Evolutionary conservation across 2,888 invertebrate genomes (phyloP).

Genomic region (Laspeyria flexula): DNA sequence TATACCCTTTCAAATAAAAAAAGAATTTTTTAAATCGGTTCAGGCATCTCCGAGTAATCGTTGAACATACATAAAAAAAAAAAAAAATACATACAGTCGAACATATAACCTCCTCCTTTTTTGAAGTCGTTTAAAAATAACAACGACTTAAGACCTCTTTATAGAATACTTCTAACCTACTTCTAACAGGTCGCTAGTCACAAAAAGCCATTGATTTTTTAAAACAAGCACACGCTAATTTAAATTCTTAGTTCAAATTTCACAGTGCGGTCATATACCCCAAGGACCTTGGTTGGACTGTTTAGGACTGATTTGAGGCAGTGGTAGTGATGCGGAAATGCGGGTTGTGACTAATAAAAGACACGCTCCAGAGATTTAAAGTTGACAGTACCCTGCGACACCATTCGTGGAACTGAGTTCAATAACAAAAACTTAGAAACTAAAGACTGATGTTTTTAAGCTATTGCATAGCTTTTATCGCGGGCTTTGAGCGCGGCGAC

Average conservation of each 20-base stretch:
- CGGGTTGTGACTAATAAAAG: constrained; percentile 52
- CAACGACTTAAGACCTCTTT: background rate
- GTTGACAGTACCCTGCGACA: constrained; percentile 11
- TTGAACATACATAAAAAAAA: no score
- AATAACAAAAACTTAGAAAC: background rate
- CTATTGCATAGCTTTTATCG: no score
- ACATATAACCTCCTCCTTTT: no score
- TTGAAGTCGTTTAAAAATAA: background rate
- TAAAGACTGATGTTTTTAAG: no score
- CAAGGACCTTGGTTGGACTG: constrained; percentile 40
- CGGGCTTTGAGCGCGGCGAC: no score
- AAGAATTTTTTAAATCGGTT: no score
- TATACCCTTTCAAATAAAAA: no score
- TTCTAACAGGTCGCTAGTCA: constrained; percentile 2
- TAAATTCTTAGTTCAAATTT: constrained; percentile 50
- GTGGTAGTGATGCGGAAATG: constrained; percentile 52
- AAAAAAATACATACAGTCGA: no score
- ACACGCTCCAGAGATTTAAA: constrained; percentile 44
- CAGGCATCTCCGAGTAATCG: no score
- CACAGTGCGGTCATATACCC: constrained; percentile 47
- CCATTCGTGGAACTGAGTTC: background rate
- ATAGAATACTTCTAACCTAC: background rate
- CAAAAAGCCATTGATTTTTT: constrained; percentile 19
- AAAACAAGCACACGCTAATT: constrained; percentile 41
- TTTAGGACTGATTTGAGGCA: constrained; percentile 42